Evolutionary conservation across 2,113 vertebrate species (phyloP).

Genomic region (Equus quagga): DNA sequence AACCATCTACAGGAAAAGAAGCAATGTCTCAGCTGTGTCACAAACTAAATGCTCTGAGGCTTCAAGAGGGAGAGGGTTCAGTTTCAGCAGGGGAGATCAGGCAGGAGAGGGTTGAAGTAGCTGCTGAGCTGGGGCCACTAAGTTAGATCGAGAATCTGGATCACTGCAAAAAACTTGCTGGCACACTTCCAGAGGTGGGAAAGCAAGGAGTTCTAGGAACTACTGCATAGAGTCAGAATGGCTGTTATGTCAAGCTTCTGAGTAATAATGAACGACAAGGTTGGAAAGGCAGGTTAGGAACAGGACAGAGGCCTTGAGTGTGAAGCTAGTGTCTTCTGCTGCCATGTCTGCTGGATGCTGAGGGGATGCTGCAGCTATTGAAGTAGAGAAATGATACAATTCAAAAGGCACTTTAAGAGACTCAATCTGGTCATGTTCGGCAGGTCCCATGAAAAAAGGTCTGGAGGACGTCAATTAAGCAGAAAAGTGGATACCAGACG

Average conservation of each 20-base stretch:
- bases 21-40: neutral
- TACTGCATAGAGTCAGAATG: neutral
- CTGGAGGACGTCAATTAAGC: neutral
- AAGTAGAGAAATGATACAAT: neutral
- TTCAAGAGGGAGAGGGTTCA: neutral
- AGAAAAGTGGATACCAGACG: neutral
- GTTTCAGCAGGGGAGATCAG: neutral
- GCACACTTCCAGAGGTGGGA: neutral
- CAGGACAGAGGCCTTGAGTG: neutral
- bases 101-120: neutral
- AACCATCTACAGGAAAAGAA: neutral
- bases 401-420: neutral
- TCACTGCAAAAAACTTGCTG: neutral
- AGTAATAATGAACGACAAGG: neutral
- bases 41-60: neutral
- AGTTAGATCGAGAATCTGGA: neutral
- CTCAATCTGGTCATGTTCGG: neutral
- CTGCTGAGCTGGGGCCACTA: neutral
- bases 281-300: neutral
- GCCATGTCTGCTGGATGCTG: too few species aligned
- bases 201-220: neutral
- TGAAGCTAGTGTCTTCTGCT: neutral
- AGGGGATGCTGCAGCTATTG: neutral
- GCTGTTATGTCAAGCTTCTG: neutral
- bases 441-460: neutral